A percentile compares a stretch with the other conserved stretches of the same genome.
phyloP scores from a whole-genome alignment of 2,888 invertebrate genomes.

The Tuberolachnus salignus region DNA sequence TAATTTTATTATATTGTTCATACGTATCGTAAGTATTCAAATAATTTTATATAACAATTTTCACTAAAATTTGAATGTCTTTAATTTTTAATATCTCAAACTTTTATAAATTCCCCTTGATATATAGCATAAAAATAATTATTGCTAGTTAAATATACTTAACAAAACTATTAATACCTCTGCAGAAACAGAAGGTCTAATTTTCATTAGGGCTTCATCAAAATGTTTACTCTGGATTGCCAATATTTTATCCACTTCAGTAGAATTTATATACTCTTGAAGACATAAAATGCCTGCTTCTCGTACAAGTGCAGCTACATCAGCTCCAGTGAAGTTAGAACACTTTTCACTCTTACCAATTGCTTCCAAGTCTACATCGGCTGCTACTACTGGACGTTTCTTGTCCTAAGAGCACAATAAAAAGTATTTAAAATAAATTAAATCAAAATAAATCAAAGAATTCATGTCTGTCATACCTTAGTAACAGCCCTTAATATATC shows the following conservation, averaged over 20 bases:
- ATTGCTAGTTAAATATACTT: no score
- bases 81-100: no score
- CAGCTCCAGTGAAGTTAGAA: slow-evolving; percentile 91
- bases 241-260: slow-evolving; percentile 43
- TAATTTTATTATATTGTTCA: no score
- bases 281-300: slow-evolving; percentile 85
- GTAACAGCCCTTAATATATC: slow-evolving; percentile 90
- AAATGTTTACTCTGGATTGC: slow-evolving; percentile 75
- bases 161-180: slow-evolving; percentile 46
- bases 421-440: background rate
- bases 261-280: slow-evolving; percentile 72
- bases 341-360: slow-evolving; percentile 73
- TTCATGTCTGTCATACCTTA: slow-evolving; percentile 67
- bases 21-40: no score
- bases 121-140: no score
- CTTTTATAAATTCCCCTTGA: no score
- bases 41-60: no score
- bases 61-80: no score
- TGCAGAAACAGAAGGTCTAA: slow-evolving; percentile 82
- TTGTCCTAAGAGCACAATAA: slow-evolving; percentile 70
- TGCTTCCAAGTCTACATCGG: slow-evolving; percentile 76
- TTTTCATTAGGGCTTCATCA: slow-evolving; percentile 74
- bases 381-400: slow-evolving; percentile 75
- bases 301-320: slow-evolving; percentile 85
- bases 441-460: background rate